Base-by-base conservation (phyloP, 2,888 invertebrate species). In the Coleophora flavipennella region DNA sequence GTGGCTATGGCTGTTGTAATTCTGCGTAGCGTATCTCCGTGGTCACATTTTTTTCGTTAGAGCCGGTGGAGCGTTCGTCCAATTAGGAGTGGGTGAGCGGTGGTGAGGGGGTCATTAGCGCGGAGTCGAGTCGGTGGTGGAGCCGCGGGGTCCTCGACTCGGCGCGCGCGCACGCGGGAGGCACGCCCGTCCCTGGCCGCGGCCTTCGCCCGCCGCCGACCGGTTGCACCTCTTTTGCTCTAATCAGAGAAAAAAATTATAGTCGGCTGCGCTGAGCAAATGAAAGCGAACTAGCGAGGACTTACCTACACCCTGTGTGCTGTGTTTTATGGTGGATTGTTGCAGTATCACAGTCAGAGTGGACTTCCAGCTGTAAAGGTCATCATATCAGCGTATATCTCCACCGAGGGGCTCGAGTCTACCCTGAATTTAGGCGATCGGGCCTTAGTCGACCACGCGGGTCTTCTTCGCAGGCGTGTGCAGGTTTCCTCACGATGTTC, bases 171-270 rank as follows among this genome's bases (percentile, higher is more conserved):
- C 48, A 49, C 48, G 41, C 38, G 34, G 27, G 45, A 44, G 51
- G 56, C 35, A 45, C 60, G 57, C 59, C 65, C 70, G 67, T 61
- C 69, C 68, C 73, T 66, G 66, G 66, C 60, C 62, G 65, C 76
- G 80, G 70, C 80, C 81, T 83, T 80, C 78, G 75, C 64, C 51
- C 60, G 60, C 55, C 63, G 70, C 51, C 63, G 70, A 84, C 83
- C 81, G 81, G 81, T 84, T 79, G 75, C 61, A 70, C 80, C 75
- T 81, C 79, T 79, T 76, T 75, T 76, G 71, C 79, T 80, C 78
- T 79, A 81, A 83, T 81, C 83, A 77, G 67, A 65, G 67, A 55
- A 69, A 75, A 80, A 80, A 80, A 74, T 67, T 71, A 70, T 57
- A 67, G 61, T 57, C 55, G 65, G 62, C 57, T 62, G 65, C 70